These are phyloP conservation scores for Phalacrocorax carbo DNA, from an alignment of 2,113 vertebrate species.

Conservation along the genomic window DNA sequence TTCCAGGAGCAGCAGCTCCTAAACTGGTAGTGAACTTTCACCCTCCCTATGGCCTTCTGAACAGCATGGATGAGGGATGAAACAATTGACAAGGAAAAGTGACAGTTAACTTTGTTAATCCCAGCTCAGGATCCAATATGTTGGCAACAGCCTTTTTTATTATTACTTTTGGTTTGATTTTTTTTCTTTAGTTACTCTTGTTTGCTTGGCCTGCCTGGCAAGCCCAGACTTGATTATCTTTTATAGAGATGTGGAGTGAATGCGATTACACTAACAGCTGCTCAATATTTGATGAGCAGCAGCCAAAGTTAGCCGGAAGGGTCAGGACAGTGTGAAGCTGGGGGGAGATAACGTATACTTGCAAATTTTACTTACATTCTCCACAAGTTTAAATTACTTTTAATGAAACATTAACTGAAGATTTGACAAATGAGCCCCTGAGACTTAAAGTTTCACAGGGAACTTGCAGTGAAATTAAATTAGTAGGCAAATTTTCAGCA, in stretches of 20 bases:
- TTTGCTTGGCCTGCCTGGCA: background rate
- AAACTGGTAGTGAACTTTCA: background rate
- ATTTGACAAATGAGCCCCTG: constrained; percentile 53
- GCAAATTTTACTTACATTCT: constrained; percentile 45
- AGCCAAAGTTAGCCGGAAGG: constrained; percentile 9
- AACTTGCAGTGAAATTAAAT: constrained; percentile 50
- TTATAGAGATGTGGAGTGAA: background rate
- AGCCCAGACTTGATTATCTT: background rate
- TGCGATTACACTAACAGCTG: constrained; percentile 32
- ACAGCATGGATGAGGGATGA: background rate
- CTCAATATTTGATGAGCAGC: constrained; percentile 57
- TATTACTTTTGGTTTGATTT: background rate
- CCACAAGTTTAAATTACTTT: constrained; percentile 50
- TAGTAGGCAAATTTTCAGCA: constrained; percentile 35
- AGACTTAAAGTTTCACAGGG: constrained; percentile 37
- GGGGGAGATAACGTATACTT: constrained; percentile 2
- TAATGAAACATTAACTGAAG: constrained; percentile 51
- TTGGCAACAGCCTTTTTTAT: background rate
- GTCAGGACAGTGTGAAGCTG: constrained; percentile 23
- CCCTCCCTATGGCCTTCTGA: background rate
- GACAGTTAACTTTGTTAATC: background rate
- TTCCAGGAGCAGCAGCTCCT: background rate
- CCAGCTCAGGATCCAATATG: background rate
- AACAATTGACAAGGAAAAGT: background rate
- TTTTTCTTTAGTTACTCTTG: background rate